These are phyloP conservation scores for Eupithecia subumbrata DNA, from an alignment of 2,888 invertebrate genomes.

Conservation along the genomic window DNA sequence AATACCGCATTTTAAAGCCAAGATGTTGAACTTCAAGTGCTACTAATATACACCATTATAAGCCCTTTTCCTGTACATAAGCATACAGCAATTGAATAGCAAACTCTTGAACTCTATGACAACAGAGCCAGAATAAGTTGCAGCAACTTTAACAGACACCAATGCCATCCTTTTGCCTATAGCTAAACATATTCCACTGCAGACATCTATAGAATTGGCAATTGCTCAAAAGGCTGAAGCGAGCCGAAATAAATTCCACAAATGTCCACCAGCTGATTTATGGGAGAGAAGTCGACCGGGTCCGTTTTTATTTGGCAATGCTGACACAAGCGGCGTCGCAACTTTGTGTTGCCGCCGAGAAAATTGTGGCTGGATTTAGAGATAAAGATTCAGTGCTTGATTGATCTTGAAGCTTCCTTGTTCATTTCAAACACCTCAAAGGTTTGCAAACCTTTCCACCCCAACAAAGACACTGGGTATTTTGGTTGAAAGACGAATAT, in stretches of 20 bases:
- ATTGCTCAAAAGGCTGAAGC: conserved; percentile 44
- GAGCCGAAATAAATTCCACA: conserved; percentile 76
- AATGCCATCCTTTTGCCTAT: not conserved
- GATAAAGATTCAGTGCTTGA: conserved; percentile 37
- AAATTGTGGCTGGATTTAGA: conserved; percentile 52
- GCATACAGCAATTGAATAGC: not conserved
- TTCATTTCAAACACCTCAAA: not conserved
- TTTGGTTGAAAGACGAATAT: not conserved
- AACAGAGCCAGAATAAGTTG: not conserved
- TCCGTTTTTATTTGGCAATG: conserved; percentile 70
- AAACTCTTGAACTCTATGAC: not conserved
- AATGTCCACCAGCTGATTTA: conserved; percentile 78
- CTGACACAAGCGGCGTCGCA: conserved; percentile 52
- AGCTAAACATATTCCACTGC: conserved; percentile 26
- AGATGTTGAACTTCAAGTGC: not conserved
- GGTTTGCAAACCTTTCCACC: not conserved
- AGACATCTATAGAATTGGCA: conserved; percentile 32
- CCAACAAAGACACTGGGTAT: not conserved
- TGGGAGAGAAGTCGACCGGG: conserved; percentile 70
- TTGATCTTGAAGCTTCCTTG: conserved; percentile 24
- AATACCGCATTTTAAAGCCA: not conserved
- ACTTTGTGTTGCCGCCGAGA: conserved; percentile 66
- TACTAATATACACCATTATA: not conserved
- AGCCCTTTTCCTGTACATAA: not conserved
- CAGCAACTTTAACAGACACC: not conserved